Evolutionary conservation across 2,888 invertebrate species (phyloP), one percentile per base, ranked within the genome.

Genomic region (Peribatodes rhomboidaria): DNA sequence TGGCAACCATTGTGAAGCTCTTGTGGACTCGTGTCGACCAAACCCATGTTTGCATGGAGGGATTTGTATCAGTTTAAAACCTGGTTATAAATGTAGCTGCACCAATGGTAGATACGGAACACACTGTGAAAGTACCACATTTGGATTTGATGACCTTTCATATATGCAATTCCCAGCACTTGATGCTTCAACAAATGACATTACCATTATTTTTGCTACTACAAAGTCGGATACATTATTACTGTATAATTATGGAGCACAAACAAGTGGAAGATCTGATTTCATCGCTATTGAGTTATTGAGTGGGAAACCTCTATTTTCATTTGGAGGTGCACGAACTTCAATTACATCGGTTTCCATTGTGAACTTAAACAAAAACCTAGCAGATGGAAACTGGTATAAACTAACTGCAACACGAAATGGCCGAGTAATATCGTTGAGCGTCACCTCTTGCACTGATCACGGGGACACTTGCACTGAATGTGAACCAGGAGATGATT

Each of bases 11-110:
- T 99, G 99, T 84, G 98, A 98, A 90, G 96, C 96, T 18, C 94
- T 97, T 2, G 96, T 97, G 0, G 98, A 98, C 83, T 97, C 97
- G 0, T 99, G 99, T 81, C 94, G 98, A 65, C 97, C 98, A 0
- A 98, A 98, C 86, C 98, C 98, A n/a, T 99, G 99, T 79, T 91
- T 97, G 68, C 94, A 98, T 83, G 98, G 98, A 27, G 98, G 98
- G 33, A 94, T 97, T 47, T 99, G 99, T 81, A 95, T 98, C 14
- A 96, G 97, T 69, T 91, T 97, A n/a, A 97, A 97, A 81, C 97
- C 98, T 8, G 98, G 98, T 37, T 98, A 97, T 82, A 95, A 95
- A 82, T 96, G 96, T 77, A 96, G 96, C 74, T 99, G 99, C 81
- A 96, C 96, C 0, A 97, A 97, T 76, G 98, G 98, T 11, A 95